Percentiles rank a stretch among this genome's conserved stretches.
Conservation (phyloP, 2,888 invertebrate species). For the Agrotis ipsilon region DNA sequence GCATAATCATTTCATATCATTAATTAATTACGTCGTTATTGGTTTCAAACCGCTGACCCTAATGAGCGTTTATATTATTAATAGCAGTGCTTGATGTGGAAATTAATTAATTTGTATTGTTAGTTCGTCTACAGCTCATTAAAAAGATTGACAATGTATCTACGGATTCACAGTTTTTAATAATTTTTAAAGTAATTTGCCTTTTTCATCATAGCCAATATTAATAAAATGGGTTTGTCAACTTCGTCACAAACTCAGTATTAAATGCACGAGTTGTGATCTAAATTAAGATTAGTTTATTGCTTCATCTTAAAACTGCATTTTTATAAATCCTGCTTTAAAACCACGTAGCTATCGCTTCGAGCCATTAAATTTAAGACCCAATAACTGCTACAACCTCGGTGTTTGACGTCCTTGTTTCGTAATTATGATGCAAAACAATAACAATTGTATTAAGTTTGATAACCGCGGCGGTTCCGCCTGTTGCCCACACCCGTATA, state of each 20-base stretch:
- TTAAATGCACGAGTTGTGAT: constrained; percentile 1
- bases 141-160: not conserved
- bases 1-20: constrained; percentile 25
- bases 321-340: constrained; percentile 16
- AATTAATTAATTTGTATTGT: constrained; percentile 24
- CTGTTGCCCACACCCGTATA: constrained; percentile 44
- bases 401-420: constrained; percentile 31
- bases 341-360: constrained; percentile 14
- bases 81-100: constrained; percentile 22
- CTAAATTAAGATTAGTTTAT: constrained; percentile 34
- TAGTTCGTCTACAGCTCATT: not conserved
- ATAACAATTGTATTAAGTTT: constrained; percentile 18
- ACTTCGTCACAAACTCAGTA: constrained; percentile 8
- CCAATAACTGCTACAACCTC: constrained; percentile 15
- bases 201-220: not conserved
- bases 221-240: constrained; percentile 1
- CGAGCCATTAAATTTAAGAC: constrained; percentile 3
- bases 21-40: constrained; percentile 29
- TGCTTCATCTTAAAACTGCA: constrained; percentile 33
- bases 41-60: constrained; percentile 27
- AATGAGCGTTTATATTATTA: constrained; percentile 38
- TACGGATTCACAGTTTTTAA: not conserved
- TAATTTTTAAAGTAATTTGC: not conserved
- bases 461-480: constrained; percentile 34
- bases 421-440: constrained; percentile 27